Conservation (phyloP, 2,888 invertebrate genomes). For the Germaria angustata region DNA sequence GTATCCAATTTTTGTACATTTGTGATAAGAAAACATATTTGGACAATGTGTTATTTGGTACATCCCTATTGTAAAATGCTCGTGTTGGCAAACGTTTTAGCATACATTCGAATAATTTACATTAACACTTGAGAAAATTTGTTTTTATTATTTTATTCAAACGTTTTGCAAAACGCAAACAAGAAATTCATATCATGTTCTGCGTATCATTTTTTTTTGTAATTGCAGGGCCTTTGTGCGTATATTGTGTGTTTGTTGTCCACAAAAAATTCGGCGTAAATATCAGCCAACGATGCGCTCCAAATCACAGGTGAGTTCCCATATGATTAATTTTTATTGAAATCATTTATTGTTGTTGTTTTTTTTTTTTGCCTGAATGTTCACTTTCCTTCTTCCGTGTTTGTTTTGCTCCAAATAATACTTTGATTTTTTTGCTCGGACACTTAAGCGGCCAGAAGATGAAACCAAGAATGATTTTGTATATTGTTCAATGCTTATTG, state of each 20-base stretch:
- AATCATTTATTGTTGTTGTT: too few relatives aligned
- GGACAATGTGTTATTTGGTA: too few relatives aligned
- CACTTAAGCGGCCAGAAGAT: not conserved
- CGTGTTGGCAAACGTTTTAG: too few relatives aligned
- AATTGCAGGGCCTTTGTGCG: conserved; percentile 92
- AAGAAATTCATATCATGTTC: not conserved
- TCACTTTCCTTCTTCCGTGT: not conserved
- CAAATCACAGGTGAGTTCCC: conserved; percentile 88
- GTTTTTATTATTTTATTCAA: not conserved
- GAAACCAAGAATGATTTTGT: not conserved
- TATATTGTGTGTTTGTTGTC: conserved; percentile 94
- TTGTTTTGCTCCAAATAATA: not conserved
- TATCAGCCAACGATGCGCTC: conserved; percentile 92
- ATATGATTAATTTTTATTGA: not conserved
- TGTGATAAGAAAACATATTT: too few relatives aligned
- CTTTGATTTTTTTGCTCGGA: not conserved
- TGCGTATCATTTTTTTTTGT: conserved; percentile 73
- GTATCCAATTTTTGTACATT: too few relatives aligned
- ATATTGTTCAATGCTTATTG: conserved; percentile 34
- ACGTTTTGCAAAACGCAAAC: not conserved
- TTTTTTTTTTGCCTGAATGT: not conserved
- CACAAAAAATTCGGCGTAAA: conserved; percentile 88
- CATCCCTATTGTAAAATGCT: too few relatives aligned
- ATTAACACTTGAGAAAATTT: conserved; percentile 16
- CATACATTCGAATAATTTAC: too few relatives aligned